phyloP scores from a whole-genome alignment of 2,113 vertebrate genomes.

The Microcebus jonahi region DNA sequence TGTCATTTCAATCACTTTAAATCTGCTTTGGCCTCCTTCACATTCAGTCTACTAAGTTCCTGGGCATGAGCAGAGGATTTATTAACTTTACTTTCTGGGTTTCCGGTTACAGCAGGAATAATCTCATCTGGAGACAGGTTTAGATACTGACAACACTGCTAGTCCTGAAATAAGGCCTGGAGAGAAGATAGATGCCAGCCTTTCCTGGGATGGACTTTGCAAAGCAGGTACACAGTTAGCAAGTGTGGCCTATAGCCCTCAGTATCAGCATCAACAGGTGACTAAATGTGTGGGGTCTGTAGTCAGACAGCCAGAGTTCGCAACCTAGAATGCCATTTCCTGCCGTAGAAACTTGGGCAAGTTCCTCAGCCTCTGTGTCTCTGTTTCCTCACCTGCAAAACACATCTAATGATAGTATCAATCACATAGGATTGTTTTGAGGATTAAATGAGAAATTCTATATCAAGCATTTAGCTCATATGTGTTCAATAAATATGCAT shows the following conservation, averaged over 20 bases:
- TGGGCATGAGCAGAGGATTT: conserved; percentile 44
- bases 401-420: background rate
- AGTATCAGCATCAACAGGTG: rapidly evolving
- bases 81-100: conserved; percentile 58
- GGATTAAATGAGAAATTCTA: background rate
- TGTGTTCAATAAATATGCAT: background rate
- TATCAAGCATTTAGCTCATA: background rate
- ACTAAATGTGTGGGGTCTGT: background rate
- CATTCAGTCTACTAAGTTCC: conserved; percentile 47
- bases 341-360: background rate
- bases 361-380: background rate
- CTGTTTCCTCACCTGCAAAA: background rate
- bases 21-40: conserved; percentile 68
- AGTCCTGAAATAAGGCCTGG: background rate
- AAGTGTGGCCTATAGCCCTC: background rate
- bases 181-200: rapidly evolving
- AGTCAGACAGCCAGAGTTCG: background rate
- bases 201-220: background rate
- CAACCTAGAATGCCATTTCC: background rate
- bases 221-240: background rate
- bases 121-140: background rate
- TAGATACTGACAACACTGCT: background rate
- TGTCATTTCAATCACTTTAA: conserved; percentile 72
- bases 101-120: conserved; percentile 49
- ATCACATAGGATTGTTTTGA: background rate